Base-by-base conservation (phyloP, 2,888 invertebrate species). In the Sinhomidia bicolor region DNA sequence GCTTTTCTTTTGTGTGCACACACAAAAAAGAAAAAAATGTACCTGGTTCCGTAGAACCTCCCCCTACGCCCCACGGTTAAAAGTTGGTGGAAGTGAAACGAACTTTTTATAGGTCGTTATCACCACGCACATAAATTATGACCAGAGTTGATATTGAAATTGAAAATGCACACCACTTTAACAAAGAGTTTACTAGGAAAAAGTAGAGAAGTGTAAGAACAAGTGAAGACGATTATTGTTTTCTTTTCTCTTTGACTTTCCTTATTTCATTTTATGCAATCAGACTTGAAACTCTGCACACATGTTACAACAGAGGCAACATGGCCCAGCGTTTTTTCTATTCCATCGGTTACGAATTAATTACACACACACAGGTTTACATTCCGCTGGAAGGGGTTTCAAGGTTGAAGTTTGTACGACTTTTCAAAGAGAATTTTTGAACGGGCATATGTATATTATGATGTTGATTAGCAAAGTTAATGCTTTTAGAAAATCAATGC, bases 81-180 rank as follows among this genome's bases (percentile, higher is more conserved):
- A 78, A 68, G 76, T 74, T 54, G 68, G 29, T 29, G 54, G 26
- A 23, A 26, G 78, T 0, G 71, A 60, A 26, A 71, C 68, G 68
- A 86, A 20, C 23, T 79, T 65, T 85, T 51, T 36, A 10, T 10
- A 10, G 57, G 36, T 81, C 62, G 57, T 87, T 87, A 87, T 87
- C 87, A 76, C 87, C 71, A 87, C 76, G 62, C 81, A 81, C 87
- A 87, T 87, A 87, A 87, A 81, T 87, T 87, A 81, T 81, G 74
- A 23, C 65, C 41, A 47, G 44, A 20, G 57, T 14, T 68, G 86
- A 80, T 82, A 82, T 62, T 87, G 87, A 87, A 86, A 82, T 82
- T 82, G 82, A 82, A 80, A 87, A 51, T 74, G 60, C 74, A 36
- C 32, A 51, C n/a, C 32, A 51, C n/a, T 29, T 74, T 47, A 68